Evolutionary conservation across 1,140 invertebrate species (phyloP), one percentile per base, ranked within the genome.

Genomic region (Ctenoplectra terminalis): DNA sequence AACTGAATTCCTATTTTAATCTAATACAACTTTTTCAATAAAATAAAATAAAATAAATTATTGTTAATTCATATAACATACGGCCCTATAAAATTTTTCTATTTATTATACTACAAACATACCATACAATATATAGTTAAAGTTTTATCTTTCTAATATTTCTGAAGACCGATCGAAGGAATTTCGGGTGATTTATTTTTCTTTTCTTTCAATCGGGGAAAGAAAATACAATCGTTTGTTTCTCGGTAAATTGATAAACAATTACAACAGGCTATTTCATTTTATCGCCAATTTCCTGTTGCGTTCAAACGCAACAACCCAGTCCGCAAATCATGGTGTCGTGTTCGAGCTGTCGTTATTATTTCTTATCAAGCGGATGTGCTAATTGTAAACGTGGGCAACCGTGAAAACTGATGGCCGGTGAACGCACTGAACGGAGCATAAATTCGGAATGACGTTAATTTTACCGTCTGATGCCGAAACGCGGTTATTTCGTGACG

Each of bases 241-340:
- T 8, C 29, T 46, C 40, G 17, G 17, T 23, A 61, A 61, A 34
- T 61, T 23, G 23, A 29, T 15, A 37, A 40, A 72, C 9, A 40
- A n/a, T 7, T 17, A 9, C 17, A 34, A 40, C n/a, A 20, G 50
- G 43, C 29, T 58, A 37, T 73, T 83, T 72, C 46, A n/a, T 17
- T 58, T 77, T 52, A 34, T 63, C 31, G 50, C 11, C 56, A 80
- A 76, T 84, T 73, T 69, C 48, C 43, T 48, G 31, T 37, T 69
- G 75, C 48, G n/a, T 31, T 11, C 3, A 48, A n/a, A 34, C 34
- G 11, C 50, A 17, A 17, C 58, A 52, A 13, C 17, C 37, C 50
- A 13, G 48, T 54, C 37, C 34, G 73, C 43, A 48, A 50, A 64
- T 75, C 66, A 31, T 3, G 17, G 46, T 23, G 46, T 34, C 66